These are phyloP conservation scores for Athene cunicularia DNA, from an alignment of 2,113 vertebrate genomes.

Conservation along the genomic window DNA sequence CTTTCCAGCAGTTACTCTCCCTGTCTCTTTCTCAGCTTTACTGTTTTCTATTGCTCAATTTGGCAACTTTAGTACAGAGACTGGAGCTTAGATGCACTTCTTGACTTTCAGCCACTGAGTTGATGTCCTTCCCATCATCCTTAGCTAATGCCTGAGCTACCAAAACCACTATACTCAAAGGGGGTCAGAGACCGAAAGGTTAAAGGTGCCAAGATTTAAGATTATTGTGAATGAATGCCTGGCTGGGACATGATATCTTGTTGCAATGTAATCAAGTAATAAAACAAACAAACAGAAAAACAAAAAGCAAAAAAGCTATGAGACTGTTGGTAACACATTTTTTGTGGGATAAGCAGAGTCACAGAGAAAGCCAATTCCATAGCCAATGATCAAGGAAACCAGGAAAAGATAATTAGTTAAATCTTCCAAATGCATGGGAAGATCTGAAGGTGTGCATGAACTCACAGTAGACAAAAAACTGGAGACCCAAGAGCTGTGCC, in stretches of 20 bases:
- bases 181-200: not conserved
- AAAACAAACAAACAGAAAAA: not conserved
- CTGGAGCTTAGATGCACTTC: not conserved
- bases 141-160: not conserved
- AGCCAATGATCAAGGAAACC: not conserved
- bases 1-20: not conserved
- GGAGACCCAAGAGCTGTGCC: not conserved
- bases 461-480: not conserved
- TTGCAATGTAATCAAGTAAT: not conserved
- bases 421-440: accelerated
- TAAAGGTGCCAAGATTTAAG: not conserved
- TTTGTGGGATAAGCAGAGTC: not conserved
- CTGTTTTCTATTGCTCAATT: not conserved
- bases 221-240: not conserved
- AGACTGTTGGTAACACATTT: not conserved
- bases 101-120: not conserved
- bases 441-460: not conserved
- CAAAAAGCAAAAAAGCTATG: not conserved
- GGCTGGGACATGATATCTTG: not conserved
- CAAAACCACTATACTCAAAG: not conserved
- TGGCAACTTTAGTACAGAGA: not conserved
- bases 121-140: not conserved
- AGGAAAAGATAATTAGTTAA: not conserved
- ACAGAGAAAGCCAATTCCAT: not conserved
- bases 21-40: not conserved